Evolutionary conservation across 2,797 vertebrate species (phyloP), one percentile per base, ranked within the genome.

Genomic region (Masticophis lateralis): DNA sequence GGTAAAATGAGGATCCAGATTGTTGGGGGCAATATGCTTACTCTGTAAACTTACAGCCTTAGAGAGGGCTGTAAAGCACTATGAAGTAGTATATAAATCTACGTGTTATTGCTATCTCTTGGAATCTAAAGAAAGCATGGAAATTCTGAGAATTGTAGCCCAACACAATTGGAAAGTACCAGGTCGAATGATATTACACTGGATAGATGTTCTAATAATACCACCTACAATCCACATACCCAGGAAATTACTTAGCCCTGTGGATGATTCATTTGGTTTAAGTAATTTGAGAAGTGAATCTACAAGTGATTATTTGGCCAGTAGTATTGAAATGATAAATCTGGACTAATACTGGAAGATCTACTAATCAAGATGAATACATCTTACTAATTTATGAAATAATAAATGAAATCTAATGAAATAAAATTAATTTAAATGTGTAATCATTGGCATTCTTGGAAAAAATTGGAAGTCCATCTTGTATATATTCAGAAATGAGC

Each of bases 171-270:
- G 20, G 9, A 83, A 43, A 43, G 18, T 22, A 79, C 74, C 74
- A 79, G 74, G 74, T 18, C 22, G 3, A 83, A 83, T 83, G 20
- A 47, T 10, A 47, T 83, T 83, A 47, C 37, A 4, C 37, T 83
- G 74, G 74, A 37, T 37, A 47, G 4, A 47, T 28, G 91, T 95
- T 93, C 92, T 92, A 93, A 92, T 18, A 88, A 53, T 57, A 47
- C 92, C 91, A 87, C 32, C 9, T n/a, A 5, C 10, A 74, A 37
- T 55, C 6, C 5, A 25, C 9, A 10, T 22, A 27, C 32, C 11
- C 43, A 43, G n/a, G 66, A 92, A 91, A 7, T 32, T 66, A 10
- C n/a, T 53, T 88, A 27, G 55, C 55, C 7, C 20, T n/a, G 11
- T 37, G 55, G 55, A 6, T n/a, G 22, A 4, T 28, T 56, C 25